Evolutionary conservation across 2,113 vertebrate genomes (phyloP), one percentile per base, ranked within the genome.

Genomic region (Oostethus manadensis): DNA sequence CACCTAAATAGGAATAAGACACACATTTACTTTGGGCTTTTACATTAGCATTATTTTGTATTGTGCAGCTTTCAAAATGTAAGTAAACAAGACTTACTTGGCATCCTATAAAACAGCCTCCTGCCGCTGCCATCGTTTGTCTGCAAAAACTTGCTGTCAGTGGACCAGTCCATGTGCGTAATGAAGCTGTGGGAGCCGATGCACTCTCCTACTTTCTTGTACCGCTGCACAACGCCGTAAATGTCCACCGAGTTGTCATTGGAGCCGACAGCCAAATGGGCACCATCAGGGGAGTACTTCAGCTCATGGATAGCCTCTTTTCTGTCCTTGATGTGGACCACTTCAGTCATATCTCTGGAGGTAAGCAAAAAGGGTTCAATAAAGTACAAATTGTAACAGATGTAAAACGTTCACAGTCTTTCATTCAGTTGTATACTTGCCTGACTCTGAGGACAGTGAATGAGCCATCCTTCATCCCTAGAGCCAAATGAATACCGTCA

Each of bases 401-500:
- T 21, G 10, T 49, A 57, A 44, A 47, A 63, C 48, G 20, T 49
- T 58, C 21, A 9, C 10, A 50, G 64, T 49, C 21, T 10, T 9
- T 22, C 11, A 46, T 46, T 55, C 1, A 22, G 48, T 53, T 57
- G 58, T 55, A 7, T 44, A 16, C 88, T 46, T 64, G 98, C 97
- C 97, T 97, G 82, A 99, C 93, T 87, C 97, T 82, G 50, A 99
- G 92, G 43, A 99, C 93, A 38, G 97, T 98, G 80, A 99, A 97
- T 11, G 97, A 99, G 64, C 97, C 97, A 60, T 98, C 96, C 80
- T 98, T 98, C 96, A 98, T 98, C 50, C 97, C 97, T 62, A 99
- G 90, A 0, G 96, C 93, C 3, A 99, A 92, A 71, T 99, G 96
- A 80, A 97, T 95, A 22, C 97, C 97, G 60, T 99, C 97, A 1